These are phyloP conservation scores for Apamea anceps DNA, from an alignment of 2,888 invertebrate genomes.

Conservation along the genomic window DNA sequence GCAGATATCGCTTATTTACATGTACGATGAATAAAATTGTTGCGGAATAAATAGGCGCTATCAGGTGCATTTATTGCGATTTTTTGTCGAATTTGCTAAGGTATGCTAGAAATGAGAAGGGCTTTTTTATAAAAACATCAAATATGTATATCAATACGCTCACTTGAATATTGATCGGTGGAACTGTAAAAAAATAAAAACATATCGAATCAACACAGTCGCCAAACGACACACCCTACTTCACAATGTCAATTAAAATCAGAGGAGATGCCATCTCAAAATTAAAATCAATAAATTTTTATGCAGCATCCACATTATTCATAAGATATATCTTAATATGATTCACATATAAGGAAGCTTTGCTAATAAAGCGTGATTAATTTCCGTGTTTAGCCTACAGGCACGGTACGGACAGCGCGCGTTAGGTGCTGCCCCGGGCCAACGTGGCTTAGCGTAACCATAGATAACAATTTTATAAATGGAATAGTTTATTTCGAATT, in stretches of 20 bases:
- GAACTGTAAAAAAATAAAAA: background rate
- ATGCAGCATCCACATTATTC: conserved; percentile 58
- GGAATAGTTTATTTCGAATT: conserved; percentile 73
- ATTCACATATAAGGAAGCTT: conserved; percentile 74
- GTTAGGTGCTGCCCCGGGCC: conserved; percentile 72
- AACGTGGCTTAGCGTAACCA: conserved; percentile 65
- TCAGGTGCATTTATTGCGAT: conserved; percentile 32
- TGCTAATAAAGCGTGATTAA: conserved; percentile 80
- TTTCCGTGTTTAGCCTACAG: conserved; percentile 74
- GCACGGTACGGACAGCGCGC: conserved; percentile 68
- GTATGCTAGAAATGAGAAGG: conserved; percentile 20
- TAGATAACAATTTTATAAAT: conserved; percentile 76
- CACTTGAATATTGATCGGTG: conserved; percentile 30
- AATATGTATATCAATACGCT: background rate
- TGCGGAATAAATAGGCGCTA: conserved; percentile 48
- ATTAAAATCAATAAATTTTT: conserved; percentile 59
- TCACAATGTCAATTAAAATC: conserved; percentile 34
- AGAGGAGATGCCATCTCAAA: conserved; percentile 46
- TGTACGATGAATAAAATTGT: conserved; percentile 62
- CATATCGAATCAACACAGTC: conserved; percentile 14
- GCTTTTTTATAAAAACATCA: conserved; percentile 2
- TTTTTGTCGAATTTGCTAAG: conserved; percentile 43
- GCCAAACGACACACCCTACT: conserved; percentile 17
- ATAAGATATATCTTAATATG: conserved; percentile 63
- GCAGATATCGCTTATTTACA: conserved; percentile 71